phyloP scores from a whole-genome alignment of 2,888 invertebrate species.

The Hololepta plana region DNA sequence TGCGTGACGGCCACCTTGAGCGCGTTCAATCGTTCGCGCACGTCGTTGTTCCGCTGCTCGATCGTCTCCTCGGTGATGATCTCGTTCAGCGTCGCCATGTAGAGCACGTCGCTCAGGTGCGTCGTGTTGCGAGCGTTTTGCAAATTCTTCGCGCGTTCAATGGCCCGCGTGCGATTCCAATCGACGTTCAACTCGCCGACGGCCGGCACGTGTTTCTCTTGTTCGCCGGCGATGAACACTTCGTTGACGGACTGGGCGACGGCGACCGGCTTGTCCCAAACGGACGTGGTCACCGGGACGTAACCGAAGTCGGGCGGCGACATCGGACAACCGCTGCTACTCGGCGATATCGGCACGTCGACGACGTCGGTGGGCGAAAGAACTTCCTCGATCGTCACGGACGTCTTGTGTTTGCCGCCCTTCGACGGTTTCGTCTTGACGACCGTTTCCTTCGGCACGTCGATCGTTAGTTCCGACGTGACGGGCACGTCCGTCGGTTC shows the following conservation, averaged over 20 bases:
- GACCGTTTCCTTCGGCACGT: background rate
- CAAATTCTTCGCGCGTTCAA: conserved; percentile 36
- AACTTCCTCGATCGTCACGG: conserved; percentile 35
- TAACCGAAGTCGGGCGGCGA: conserved; percentile 20
- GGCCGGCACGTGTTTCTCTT: conserved; percentile 5
- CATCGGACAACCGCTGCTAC: conserved; percentile 22
- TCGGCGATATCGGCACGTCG: conserved; percentile 31
- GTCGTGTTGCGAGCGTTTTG: conserved; percentile 34
- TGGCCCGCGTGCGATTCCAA: conserved; percentile 35
- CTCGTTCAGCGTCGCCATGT: conserved; percentile 39
- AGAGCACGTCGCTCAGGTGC: conserved; percentile 40
- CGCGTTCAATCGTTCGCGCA: conserved; percentile 39
- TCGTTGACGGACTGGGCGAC: conserved; percentile 12
- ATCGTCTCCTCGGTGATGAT: conserved; percentile 33
- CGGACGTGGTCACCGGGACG: conserved; percentile 13
- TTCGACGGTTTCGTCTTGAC: conserved; percentile 10
- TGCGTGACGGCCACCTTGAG: conserved; percentile 38
- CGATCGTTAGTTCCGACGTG: background rate
- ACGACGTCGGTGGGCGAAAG: conserved; percentile 27
- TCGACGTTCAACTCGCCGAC: conserved; percentile 25
- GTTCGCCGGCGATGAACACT: conserved; percentile 17
- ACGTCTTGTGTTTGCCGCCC: conserved; percentile 25
- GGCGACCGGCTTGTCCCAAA: conserved; percentile 13
- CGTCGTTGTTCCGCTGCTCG: conserved; percentile 34
- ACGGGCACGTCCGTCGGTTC: conserved; percentile 1